Conservation (phyloP, 2,113 vertebrate species). For the Calyptommatus sinebrachiatus region DNA sequence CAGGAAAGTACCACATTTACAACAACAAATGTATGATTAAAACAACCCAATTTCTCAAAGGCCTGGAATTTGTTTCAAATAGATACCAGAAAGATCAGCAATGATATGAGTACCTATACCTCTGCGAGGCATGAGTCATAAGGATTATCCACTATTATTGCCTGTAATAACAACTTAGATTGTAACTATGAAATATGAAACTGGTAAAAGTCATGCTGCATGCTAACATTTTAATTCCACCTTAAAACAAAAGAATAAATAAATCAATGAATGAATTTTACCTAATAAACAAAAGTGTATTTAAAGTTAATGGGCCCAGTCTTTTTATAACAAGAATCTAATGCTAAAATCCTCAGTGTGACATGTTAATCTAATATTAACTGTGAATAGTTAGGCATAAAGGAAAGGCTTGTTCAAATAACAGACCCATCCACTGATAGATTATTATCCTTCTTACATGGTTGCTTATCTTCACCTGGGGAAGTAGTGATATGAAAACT, state of each 20-base stretch:
- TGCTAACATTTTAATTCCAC: background rate
- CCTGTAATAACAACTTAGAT: background rate
- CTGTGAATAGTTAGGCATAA: background rate
- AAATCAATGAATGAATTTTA: background rate
- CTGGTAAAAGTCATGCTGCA: background rate
- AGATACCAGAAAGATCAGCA: no score
- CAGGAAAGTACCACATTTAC: no score
- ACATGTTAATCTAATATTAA: background rate
- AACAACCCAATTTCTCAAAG: no score
- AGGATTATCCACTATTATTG: no score
- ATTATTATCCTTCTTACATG: background rate
- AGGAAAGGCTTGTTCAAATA: background rate
- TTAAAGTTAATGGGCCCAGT: background rate
- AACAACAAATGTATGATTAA: no score
- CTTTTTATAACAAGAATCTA: background rate
- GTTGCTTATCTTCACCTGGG: background rate
- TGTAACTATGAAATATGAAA: background rate
- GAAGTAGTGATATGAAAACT: background rate
- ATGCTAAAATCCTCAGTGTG: background rate
- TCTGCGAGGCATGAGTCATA: no score
- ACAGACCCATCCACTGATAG: background rate
- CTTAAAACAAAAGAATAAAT: background rate
- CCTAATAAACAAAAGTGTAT: constrained; percentile 4
- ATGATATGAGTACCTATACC: no score
- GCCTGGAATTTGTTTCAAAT: no score